Percentiles rank a stretch among this genome's conserved stretches.
Conservation (phyloP, 2,797 vertebrate species). For the Arctocebus calabarensis region DNA sequence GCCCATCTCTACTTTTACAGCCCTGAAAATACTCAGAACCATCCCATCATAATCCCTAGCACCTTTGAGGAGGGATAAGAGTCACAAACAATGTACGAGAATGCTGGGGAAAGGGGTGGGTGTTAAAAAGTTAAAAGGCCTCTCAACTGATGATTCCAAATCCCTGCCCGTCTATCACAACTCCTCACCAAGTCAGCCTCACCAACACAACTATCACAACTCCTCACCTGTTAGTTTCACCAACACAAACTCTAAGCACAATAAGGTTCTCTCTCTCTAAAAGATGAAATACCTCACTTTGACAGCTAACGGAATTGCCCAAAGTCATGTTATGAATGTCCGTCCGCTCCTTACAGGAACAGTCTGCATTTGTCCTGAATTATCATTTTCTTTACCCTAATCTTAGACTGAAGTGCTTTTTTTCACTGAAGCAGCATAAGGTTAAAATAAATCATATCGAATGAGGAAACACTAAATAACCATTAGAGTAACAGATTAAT, state of each 20-base stretch:
- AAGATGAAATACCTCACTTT: not conserved
- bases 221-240: not conserved
- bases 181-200: no score
- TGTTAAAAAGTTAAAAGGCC: not conserved
- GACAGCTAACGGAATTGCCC: not conserved
- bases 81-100: not conserved
- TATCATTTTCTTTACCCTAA: not conserved
- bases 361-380: no score
- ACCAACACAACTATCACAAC: not conserved
- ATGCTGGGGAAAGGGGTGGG: not conserved
- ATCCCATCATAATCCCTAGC: no score
- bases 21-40: not conserved
- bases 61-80: not conserved
- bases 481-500: not conserved
- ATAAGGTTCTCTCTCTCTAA: no score
- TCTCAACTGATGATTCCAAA: no score
- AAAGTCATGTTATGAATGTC: not conserved
- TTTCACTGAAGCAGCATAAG: not conserved
- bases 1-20: not conserved
- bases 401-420: not conserved
- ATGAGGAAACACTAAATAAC: not conserved
- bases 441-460: not conserved
- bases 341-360: not conserved
- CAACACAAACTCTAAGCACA: not conserved
- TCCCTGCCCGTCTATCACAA: fast-evolving